Evolutionary conservation across 2,888 invertebrate species (phyloP), one percentile per base, ranked within the genome.

Genomic region (Rhagonycha fulva): DNA sequence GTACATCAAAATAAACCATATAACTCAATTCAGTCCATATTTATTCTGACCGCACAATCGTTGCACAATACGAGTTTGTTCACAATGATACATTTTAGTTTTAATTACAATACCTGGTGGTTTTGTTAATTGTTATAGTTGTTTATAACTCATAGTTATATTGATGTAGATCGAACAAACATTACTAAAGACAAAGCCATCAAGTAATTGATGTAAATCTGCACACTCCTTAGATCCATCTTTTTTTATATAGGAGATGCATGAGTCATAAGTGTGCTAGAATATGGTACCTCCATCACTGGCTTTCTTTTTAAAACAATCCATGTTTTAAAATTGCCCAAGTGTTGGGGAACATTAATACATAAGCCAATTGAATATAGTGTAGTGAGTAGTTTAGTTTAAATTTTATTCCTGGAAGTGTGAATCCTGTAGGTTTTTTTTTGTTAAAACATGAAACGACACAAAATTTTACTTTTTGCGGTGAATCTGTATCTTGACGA

Each of bases 221-320:
- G 74, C 74, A 74, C 74, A 32, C 68, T 63, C 74, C 74, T 74
- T 74, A 74, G 74, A 74, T 74, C 74, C 74, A 74, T 70, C 70
- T 70, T 47, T 60, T 32, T 23, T 30, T 30, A 68, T n/a, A 47
- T 69, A 62, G 14, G 61, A 62, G 74, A 70, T 74, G 74, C 67
- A 62, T 63, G 74, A 74, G 74, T 74, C 74, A 70, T 74, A 32
- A 47, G 68, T 70, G 74, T 74, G 74, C 61, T 14, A 67, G 23
- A 70, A 10, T 28, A 72, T 14, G 63, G 23, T 67, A 76, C 73
- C 70, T 74, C 68, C 72, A 62, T 12, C 66, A 30, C 47, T 71
- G 12, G 66, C 71, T 66, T 47, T 2, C 7, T 10, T 9, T 71
- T 62, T 66, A 60, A 71, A 32, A 66, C 47, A n/a, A 24, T 47